phyloP scores from a whole-genome alignment of 92 coral and sea anemone species.

The Porites cylindrica region DNA sequence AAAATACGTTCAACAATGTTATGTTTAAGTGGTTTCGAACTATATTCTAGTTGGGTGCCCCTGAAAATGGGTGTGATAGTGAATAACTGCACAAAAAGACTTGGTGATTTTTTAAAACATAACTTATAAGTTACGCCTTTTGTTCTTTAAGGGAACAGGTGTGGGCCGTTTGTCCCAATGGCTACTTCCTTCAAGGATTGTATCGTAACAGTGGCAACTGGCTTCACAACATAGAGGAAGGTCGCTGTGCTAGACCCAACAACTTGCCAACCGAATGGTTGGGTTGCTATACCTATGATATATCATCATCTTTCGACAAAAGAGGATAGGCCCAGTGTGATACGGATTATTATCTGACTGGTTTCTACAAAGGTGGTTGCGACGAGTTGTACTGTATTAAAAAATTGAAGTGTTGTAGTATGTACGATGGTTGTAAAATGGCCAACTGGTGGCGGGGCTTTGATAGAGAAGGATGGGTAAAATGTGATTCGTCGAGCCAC shows the following conservation, averaged over 20 bases:
- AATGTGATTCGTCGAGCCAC: constrained; percentile 33
- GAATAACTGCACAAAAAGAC: too few species aligned
- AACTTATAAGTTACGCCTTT: too few species aligned
- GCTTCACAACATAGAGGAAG: constrained; percentile 68
- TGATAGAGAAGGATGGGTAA: constrained; percentile 59
- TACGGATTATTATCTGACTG: constrained; percentile 68
- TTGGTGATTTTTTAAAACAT: too few species aligned
- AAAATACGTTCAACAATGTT: too few species aligned
- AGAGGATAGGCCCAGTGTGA: constrained; percentile 12
- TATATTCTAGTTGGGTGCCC: too few species aligned
- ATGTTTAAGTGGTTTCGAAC: too few species aligned
- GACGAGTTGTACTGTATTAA: constrained; percentile 70
- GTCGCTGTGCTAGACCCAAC: constrained; percentile 74
- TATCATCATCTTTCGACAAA: constrained; percentile 28
- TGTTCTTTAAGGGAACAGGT: too few species aligned
- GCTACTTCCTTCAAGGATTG: constrained; percentile 65
- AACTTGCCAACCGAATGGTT: constrained; percentile 62
- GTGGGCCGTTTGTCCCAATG: constrained; percentile 71
- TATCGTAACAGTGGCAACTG: constrained; percentile 25
- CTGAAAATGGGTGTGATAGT: too few species aligned
- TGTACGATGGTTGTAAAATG: constrained; percentile 29
- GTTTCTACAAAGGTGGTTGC: constrained; percentile 65
- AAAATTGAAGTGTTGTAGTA: constrained; percentile 66
- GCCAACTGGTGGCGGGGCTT: constrained; percentile 65
- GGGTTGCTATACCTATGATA: constrained; percentile 49